phyloP scores from a whole-genome alignment of 2,113 vertebrate genomes.

The Fukomys damarensis region DNA sequence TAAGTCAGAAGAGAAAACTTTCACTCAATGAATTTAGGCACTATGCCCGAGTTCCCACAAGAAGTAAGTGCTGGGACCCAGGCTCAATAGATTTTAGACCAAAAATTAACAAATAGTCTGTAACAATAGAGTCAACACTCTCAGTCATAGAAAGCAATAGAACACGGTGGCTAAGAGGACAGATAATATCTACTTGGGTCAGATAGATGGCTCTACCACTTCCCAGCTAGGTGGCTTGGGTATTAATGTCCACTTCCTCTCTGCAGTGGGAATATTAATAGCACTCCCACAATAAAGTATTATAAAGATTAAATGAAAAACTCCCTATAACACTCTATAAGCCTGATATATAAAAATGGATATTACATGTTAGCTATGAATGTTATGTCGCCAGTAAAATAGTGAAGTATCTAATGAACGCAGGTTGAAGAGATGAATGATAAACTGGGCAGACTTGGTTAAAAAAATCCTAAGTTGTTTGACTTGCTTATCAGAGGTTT shows the following conservation, averaged over 20 bases:
- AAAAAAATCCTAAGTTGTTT: background rate
- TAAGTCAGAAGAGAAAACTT: background rate
- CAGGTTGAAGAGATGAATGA: background rate
- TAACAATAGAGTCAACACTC: background rate
- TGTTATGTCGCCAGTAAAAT: background rate
- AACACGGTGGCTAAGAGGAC: background rate
- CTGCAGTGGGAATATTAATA: background rate
- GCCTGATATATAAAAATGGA: background rate
- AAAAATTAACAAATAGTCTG: background rate
- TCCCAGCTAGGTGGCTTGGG: background rate
- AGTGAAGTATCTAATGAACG: background rate
- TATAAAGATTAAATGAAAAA: constrained; percentile 7
- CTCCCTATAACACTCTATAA: background rate
- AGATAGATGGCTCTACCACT: background rate
- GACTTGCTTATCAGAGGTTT: background rate
- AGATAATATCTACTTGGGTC: background rate
- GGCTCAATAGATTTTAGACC: background rate
- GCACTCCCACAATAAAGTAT: background rate
- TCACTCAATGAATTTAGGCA: background rate
- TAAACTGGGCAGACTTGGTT: background rate
- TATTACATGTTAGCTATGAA: background rate
- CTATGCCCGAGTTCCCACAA: background rate
- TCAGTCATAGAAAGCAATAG: background rate
- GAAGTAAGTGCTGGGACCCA: background rate
- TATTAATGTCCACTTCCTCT: background rate